Conservation (phyloP, 2,888 invertebrate species). For the Oscheius sp. region DNA sequence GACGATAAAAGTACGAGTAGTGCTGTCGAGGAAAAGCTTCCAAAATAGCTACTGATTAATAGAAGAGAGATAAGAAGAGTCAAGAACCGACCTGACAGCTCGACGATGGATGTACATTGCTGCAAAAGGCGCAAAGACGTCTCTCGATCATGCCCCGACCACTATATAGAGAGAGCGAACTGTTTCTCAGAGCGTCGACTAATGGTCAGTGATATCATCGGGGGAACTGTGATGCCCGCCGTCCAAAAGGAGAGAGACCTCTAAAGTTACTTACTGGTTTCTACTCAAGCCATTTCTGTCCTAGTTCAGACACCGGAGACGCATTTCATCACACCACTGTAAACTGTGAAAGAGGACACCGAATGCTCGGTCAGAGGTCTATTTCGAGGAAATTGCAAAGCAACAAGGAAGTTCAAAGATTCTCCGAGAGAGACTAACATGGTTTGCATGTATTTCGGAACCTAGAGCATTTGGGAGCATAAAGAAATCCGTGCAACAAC, state of each 20-base stretch:
- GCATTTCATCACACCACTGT: background rate
- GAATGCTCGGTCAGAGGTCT: background rate
- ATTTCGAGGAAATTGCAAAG: background rate
- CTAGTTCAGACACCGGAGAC: background rate
- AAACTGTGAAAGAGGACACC: constrained; percentile 2
- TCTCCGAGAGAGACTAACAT: too few species aligned
- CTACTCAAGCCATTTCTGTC: background rate
- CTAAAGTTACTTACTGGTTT: too few species aligned
- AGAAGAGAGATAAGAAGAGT: background rate
- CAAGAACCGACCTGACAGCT: background rate
- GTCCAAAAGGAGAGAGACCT: background rate
- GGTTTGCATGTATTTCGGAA: too few species aligned
- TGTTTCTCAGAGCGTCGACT: too few species aligned
- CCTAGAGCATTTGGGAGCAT: too few species aligned
- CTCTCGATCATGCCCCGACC: background rate
- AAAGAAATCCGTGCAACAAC: too few species aligned
- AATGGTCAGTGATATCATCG: constrained; percentile 24
- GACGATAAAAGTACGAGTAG: too few species aligned
- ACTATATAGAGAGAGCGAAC: background rate
- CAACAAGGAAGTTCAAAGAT: too few species aligned
- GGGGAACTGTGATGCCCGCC: constrained; percentile 16
- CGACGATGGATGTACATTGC: background rate
- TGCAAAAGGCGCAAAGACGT: background rate
- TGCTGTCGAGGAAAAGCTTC: background rate
- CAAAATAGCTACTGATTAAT: background rate